These are phyloP conservation scores for Eulemur mongoz DNA, from an alignment of 2,797 vertebrate genomes.

Conservation along the genomic window DNA sequence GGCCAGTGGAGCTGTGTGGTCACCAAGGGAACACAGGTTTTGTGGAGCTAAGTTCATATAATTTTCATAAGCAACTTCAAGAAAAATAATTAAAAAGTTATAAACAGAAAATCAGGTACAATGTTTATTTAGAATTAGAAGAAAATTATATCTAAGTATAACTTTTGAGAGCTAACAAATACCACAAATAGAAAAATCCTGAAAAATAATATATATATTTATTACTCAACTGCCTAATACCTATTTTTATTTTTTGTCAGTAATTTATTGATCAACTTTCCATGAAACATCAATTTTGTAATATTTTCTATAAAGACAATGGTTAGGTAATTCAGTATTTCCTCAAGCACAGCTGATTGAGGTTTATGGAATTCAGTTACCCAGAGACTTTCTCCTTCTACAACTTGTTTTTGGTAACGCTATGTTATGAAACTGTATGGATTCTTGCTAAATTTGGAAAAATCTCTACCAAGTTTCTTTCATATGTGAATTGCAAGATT, in stretches of 20 bases:
- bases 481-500: background rate
- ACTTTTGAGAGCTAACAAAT: constrained; percentile 38
- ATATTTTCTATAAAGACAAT: background rate
- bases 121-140: background rate
- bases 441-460: constrained; percentile 16
- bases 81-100: constrained; percentile 20
- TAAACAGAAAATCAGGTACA: constrained; percentile 1
- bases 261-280: background rate
- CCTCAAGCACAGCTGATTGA: background rate
- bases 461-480: background rate
- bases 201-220: background rate
- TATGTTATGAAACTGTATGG: background rate
- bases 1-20: background rate
- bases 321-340: background rate
- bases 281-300: background rate
- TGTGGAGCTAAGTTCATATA: background rate
- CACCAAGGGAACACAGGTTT: background rate
- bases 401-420: background rate
- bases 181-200: background rate
- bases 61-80: background rate
- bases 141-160: background rate
- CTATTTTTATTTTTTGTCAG: background rate
- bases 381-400: background rate
- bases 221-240: background rate
- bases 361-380: background rate